Evolutionary conservation across 2,888 invertebrate species (phyloP).

Genomic region (Nebria brevicollis): DNA sequence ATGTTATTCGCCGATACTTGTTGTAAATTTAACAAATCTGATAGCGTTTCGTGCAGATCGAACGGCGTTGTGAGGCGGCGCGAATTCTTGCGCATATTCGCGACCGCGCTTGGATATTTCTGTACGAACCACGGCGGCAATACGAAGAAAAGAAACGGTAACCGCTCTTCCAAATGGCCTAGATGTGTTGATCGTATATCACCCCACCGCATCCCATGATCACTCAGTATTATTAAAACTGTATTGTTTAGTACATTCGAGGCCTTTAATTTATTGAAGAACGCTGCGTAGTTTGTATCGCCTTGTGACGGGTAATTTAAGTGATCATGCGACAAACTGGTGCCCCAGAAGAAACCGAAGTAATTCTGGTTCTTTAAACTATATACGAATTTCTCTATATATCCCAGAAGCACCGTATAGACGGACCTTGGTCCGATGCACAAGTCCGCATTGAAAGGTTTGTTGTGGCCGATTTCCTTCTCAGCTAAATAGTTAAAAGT

Average conservation of each 20-base stretch:
- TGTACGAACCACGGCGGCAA: constrained; percentile 78
- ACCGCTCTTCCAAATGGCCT: constrained; percentile 86
- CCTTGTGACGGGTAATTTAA: constrained; percentile 81
- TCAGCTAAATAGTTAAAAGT: constrained; percentile 79
- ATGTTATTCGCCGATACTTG: constrained; percentile 60
- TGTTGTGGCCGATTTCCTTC: constrained; percentile 72
- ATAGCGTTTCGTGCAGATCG: constrained; percentile 83
- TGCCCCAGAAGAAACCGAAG: constrained; percentile 88
- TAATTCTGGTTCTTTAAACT: constrained; percentile 69
- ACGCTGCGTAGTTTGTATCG: constrained; percentile 71
- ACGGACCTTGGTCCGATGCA: constrained; percentile 78
- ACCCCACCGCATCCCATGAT: constrained; percentile 92
- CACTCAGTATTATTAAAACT: constrained; percentile 80
- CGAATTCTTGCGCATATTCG: constrained; percentile 74
- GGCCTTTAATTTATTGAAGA: constrained; percentile 68
- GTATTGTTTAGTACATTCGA: constrained; percentile 73
- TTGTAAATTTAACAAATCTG: constrained; percentile 71
- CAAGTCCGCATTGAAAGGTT: constrained; percentile 71
- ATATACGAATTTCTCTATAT: constrained; percentile 72
- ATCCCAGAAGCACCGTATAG: constrained; percentile 77
- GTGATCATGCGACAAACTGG: constrained; percentile 85
- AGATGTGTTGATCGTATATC: constrained; percentile 84
- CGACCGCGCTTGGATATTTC: constrained; percentile 70
- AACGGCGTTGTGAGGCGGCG: constrained; percentile 83
- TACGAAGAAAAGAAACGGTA: constrained; percentile 81